Evolutionary conservation across 2,113 vertebrate genomes (phyloP), one percentile per base, ranked within the genome.

Genomic region (Microcebus tavaratra): DNA sequence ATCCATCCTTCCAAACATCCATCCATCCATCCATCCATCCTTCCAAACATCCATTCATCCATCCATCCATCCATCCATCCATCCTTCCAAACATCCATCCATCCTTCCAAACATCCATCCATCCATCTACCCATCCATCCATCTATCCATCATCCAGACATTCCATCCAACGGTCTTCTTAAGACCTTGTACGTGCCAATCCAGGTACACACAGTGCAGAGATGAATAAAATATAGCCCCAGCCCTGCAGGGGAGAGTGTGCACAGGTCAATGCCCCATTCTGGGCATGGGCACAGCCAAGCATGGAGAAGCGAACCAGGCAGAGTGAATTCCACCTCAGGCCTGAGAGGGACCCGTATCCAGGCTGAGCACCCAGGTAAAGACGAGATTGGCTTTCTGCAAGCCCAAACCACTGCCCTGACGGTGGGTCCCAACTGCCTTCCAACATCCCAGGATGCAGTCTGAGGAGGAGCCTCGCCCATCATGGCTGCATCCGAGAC

Each of bases 181-280:
- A 45, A 73, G 5, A 48, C 17, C 34, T 86, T 48, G 10, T 42
- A 5, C 45, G 59, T 70, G 31, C 36, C 50, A 65, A 39, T 4
- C 6, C 1, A 72, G 42, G 48, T 14, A 36, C 36, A 78, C 25
- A 50, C 4, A 75, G 21, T 27, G 23, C 13, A 65, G 5, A 76
- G 48, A 25, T 81, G 20, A 57, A 67, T 65, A 55, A 61, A 88
- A 39, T 53, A 11, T 1, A 27, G 7, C 10, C 29, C 34, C 3
- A 29, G 27, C 12, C 15, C 27, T 42, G 3, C 0, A 29, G 0
- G 0, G 7, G 8, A 27, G 12, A 34, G n/a, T 10, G 55, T 18
- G 15, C 3, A 65, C 13, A 15, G 34, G 10, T 17, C 81, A 36
- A 5, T 1, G 42, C 25, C 17, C 34, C 29, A 21, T 29, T 61